A percentile compares a stretch with the other conserved stretches of the same genome.
phyloP scores from a whole-genome alignment of 2,888 invertebrate genomes.

The Mesorhabditis spiculigera region DNA sequence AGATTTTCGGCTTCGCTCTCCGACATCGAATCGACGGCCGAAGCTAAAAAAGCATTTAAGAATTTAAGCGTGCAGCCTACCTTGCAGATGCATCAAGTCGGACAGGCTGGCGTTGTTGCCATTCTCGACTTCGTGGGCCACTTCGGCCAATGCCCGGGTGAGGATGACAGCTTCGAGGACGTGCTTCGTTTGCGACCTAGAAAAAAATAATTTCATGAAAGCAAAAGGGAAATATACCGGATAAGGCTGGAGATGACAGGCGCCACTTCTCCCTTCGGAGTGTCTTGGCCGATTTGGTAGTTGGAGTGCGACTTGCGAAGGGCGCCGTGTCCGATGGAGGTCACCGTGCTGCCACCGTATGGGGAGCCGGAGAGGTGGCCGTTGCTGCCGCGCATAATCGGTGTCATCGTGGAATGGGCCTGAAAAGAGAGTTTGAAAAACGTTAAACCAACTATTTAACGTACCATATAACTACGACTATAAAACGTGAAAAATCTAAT shows the following conservation, averaged over 20 bases:
- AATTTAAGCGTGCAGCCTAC: background rate
- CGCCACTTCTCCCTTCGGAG: constrained; percentile 2
- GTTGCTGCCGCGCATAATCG: background rate
- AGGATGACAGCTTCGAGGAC: background rate
- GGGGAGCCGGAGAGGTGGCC: background rate
- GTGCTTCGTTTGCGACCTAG: background rate
- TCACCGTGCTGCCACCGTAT: background rate
- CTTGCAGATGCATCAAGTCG: background rate
- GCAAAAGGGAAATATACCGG: background rate
- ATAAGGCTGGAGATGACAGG: background rate
- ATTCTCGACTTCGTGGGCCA: background rate
- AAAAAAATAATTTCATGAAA: background rate
- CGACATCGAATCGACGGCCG: background rate
- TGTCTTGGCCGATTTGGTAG: background rate
- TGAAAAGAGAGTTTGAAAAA: background rate
- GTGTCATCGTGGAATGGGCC: background rate
- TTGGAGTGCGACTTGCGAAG: background rate
- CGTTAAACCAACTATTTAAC: no score
- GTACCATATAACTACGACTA: no score
- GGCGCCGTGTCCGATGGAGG: background rate
- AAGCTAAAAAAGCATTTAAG: background rate
- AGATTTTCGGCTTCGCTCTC: background rate
- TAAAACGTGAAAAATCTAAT: no score
- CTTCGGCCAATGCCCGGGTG: background rate
- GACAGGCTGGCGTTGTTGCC: background rate